Base-by-base conservation (phyloP, 2,888 invertebrate species). In the Caradrina clavipalpis region DNA sequence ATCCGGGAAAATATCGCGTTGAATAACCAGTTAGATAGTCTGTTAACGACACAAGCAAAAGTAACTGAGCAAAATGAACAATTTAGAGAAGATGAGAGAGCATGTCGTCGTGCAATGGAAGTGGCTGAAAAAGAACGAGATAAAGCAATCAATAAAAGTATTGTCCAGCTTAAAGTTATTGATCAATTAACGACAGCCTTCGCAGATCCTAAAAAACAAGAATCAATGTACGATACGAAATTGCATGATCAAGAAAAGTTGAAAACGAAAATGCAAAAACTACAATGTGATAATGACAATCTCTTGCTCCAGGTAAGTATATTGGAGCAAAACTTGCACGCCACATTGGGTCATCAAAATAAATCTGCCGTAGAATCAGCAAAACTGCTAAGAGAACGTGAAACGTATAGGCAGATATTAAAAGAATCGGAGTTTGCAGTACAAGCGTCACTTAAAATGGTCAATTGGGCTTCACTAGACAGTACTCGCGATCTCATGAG, bases 1-100 rank as follows among this genome's bases (percentile, higher is more conserved):
- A 98, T 99, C 22, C 96, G 98, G 73, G 98, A 99, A 94, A 98
- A 98, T 88, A 97, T 98, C 69, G 97, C 98, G 0, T 95, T 98
- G 6, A 98, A 98, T 88, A 97, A 97, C 87, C 98, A 98, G 92
- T 93, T 98, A 26, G 97, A 98, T 82, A 93, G 91, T 53, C 96
- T 98, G 89, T 93, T 98, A 60, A 89, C 94, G 39, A 96, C 97
- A 0, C 97, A 98, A 86, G 95, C 97, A 57, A 96, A 97, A 74
- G 89, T 98, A 45, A 96, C 97, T 60, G 96, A 96, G 0, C 96
- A 97, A 86, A 97, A 97, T 84, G 96, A 96, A 72, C 96, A 96
- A 35, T 96, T 96, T 55, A 97, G 96, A 89, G 96, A 96, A 58
- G 96, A 96, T 77, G 97, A 97, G 82, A 96, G 95, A 78, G 94